A percentile compares a stretch with the other conserved stretches of the same genome.
Evolutionary conservation across 2,113 vertebrate species (phyloP).

Genomic region (Vireo altiloquus): DNA sequence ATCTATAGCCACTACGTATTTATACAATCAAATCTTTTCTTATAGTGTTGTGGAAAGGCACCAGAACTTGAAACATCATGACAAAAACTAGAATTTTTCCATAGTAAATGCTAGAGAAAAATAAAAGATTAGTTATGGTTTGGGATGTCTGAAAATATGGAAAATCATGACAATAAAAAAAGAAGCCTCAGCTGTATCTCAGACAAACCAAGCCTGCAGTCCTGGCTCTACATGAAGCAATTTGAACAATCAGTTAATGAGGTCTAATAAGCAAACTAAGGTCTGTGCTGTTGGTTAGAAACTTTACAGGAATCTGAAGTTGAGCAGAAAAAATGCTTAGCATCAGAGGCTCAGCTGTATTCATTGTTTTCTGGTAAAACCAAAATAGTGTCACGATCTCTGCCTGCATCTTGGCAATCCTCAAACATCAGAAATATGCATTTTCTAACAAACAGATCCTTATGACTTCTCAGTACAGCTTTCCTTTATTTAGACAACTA

Average conservation of each 20-base stretch:
- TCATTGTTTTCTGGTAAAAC: conserved; percentile 39
- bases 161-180: not conserved
- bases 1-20: not conserved
- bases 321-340: not conserved
- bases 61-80: not conserved
- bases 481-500: not conserved
- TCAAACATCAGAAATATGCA: not conserved
- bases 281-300: not conserved
- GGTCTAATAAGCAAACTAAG: not conserved
- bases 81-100: not conserved
- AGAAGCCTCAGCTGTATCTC: not conserved
- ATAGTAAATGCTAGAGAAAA: not conserved
- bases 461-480: not conserved
- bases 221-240: conserved; percentile 9
- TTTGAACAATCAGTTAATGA: not conserved
- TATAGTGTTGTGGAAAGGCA: not conserved
- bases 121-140: not conserved
- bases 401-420: not conserved
- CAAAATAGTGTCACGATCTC: not conserved
- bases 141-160: not conserved
- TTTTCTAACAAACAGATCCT: not conserved
- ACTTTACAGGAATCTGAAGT: not conserved
- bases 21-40: not conserved
- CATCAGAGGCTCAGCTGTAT: not conserved
- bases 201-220: not conserved